Evolutionary conservation across 1,140 invertebrate species (phyloP).

Genomic region (Popillia japonica): DNA sequence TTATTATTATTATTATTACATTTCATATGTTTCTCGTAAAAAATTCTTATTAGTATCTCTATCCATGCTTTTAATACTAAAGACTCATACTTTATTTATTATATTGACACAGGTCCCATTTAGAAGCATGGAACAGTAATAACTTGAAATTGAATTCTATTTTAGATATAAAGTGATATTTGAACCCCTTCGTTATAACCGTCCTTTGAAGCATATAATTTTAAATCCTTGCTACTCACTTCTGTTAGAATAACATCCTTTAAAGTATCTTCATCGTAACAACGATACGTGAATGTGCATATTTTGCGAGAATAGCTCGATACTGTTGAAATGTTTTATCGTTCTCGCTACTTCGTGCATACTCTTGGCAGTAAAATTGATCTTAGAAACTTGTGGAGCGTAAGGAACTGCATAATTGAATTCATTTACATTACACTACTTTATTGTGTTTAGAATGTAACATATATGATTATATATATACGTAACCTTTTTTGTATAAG

Average conservation of each 20-base stretch:
- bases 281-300: background rate
- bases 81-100: too few species aligned
- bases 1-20: too few species aligned
- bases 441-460: too few species aligned
- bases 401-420: too few species aligned
- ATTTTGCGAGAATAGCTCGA: background rate
- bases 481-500: too few species aligned
- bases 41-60: too few species aligned
- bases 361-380: background rate
- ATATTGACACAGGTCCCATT: background rate
- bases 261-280: background rate
- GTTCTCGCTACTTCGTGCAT: background rate
- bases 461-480: too few species aligned
- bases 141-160: background rate
- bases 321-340: background rate
- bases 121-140: background rate
- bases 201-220: background rate
- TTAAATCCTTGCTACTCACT: background rate
- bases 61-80: too few species aligned
- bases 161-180: background rate
- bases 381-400: background rate
- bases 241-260: background rate
- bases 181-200: background rate
- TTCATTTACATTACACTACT: too few species aligned
- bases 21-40: too few species aligned